Percentiles rank a stretch among this genome's conserved stretches.
Conservation (phyloP, 2,888 invertebrate genomes). For the Dusona sp. region DNA sequence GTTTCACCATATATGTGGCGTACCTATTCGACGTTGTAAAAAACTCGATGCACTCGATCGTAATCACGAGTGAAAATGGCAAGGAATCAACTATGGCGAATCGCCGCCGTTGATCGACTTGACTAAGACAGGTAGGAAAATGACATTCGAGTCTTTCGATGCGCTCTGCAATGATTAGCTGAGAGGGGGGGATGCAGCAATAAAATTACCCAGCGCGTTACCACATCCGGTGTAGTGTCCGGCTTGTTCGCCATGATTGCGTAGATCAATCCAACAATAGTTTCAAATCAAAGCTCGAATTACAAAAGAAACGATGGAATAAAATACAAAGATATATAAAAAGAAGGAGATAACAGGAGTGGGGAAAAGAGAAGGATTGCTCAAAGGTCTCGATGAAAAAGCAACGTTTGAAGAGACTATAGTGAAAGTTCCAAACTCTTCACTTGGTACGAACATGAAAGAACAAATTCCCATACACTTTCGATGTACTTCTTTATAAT, state of each 20-base stretch:
- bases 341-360: not conserved
- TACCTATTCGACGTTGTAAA: conserved; percentile 63
- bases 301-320: not conserved
- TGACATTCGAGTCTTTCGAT: not conserved
- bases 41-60: conserved; percentile 71
- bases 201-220: conserved; percentile 41
- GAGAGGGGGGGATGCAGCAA: not conserved
- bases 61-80: conserved; percentile 73
- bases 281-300: not conserved
- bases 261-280: conserved; percentile 30
- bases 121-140: conserved; percentile 27
- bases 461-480: conserved; percentile 63
- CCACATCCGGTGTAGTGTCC: conserved; percentile 64
- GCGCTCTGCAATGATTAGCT: conserved; percentile 6
- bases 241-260: conserved; percentile 13
- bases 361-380: not conserved
- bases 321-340: not conserved
- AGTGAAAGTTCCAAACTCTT: conserved; percentile 58
- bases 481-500: conserved; percentile 38
- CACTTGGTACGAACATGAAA: conserved; percentile 29
- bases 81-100: conserved; percentile 62
- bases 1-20: conserved; percentile 62
- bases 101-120: conserved; percentile 50
- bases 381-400: conserved; percentile 3
- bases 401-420: conserved; percentile 34